Conservation (phyloP, 53 echinoderm and acorn worm genomes). For the Apostichopus leukothele region DNA sequence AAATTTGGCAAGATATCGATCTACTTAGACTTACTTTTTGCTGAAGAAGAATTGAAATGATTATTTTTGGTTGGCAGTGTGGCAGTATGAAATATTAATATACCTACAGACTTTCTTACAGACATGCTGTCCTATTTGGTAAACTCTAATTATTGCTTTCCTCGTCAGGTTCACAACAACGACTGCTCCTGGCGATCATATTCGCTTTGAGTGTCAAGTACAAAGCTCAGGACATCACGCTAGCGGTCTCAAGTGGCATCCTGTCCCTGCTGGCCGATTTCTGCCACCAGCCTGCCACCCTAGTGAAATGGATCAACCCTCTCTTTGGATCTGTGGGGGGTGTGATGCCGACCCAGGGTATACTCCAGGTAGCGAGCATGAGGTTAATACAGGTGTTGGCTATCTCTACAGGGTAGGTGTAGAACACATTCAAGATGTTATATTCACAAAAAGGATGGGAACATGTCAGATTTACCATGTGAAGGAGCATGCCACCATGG, state of each 20-base stretch:
- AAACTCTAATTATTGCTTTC: not conserved
- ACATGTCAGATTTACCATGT: too few species aligned
- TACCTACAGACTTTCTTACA: too few species aligned
- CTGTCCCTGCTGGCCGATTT: conserved; percentile 76
- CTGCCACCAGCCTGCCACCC: conserved; percentile 71
- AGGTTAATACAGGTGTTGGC: conserved; percentile 90
- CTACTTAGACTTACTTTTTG: too few species aligned
- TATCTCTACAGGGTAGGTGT: conserved; percentile 85
- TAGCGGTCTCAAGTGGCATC: conserved; percentile 91
- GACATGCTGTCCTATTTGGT: too few species aligned
- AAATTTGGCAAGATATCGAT: too few species aligned
- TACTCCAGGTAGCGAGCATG: conserved; percentile 93
- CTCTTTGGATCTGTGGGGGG: conserved; percentile 63
- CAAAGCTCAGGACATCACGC: conserved; percentile 79
- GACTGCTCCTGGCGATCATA: conserved; percentile 77
- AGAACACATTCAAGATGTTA: not conserved
- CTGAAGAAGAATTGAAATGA: too few species aligned
- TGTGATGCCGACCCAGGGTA: conserved; percentile 66
- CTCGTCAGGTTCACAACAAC: conserved; percentile 74
- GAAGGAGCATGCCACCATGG: too few species aligned
- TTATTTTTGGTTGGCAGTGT: too few species aligned
- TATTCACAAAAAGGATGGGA: too few species aligned
- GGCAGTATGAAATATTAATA: too few species aligned
- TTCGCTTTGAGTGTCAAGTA: conserved; percentile 97
- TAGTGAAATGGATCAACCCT: conserved; percentile 71